Evolutionary conservation across 1,140 invertebrate genomes (phyloP).

Genomic region (Whitmania pigra): DNA sequence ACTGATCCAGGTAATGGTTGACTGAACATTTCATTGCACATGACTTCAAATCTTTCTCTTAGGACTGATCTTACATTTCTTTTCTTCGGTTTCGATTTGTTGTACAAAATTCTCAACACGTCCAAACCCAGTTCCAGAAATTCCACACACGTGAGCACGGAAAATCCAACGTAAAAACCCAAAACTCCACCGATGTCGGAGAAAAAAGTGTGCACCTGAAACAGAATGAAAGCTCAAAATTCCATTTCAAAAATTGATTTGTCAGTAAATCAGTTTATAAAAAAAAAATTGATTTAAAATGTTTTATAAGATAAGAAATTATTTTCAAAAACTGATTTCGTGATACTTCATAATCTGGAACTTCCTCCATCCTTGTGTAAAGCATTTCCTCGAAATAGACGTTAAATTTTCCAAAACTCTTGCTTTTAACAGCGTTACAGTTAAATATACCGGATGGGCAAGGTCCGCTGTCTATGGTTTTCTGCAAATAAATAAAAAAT

Average conservation of each 20-base stretch:
- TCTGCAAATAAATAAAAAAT: too few relatives aligned
- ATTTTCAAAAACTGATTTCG: background rate
- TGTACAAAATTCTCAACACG: background rate
- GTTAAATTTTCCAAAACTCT: background rate
- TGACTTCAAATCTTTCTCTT: too few relatives aligned
- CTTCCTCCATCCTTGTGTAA: background rate
- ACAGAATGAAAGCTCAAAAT: background rate
- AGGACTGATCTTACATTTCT: too few relatives aligned
- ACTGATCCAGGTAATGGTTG: too few relatives aligned
- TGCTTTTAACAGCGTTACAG: background rate
- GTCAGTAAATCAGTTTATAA: background rate
- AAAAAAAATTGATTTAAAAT: too few relatives aligned
- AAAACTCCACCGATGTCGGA: constrained; percentile 16
- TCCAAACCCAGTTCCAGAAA: constrained; percentile 10
- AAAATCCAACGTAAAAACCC: constrained; percentile 18
- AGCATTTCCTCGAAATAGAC: background rate
- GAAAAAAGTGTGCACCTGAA: constrained; percentile 1
- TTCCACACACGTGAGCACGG: constrained; percentile 9
- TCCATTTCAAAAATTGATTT: background rate
- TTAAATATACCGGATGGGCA: too few relatives aligned
- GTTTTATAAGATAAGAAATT: too few relatives aligned
- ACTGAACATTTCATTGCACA: too few relatives aligned
- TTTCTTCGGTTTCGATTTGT: too few relatives aligned
- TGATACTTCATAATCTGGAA: background rate
- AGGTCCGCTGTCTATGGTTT: too few relatives aligned